These are phyloP conservation scores for Enteromius trimaculatus DNA, from an alignment of 2,797 vertebrate genomes.

Conservation along the genomic window DNA sequence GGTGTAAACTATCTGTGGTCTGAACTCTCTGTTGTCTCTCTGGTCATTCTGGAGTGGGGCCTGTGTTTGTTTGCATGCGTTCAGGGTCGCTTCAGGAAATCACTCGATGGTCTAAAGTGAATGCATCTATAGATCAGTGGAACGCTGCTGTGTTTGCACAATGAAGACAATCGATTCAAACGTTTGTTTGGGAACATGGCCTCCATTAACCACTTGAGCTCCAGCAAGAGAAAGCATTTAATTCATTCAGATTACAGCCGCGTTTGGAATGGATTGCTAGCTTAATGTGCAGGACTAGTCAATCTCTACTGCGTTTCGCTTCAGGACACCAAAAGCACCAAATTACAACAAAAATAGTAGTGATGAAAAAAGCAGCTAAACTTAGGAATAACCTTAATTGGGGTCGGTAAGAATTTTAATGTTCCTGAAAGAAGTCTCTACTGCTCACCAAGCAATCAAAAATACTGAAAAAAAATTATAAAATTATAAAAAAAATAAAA, in stretches of 20 bases:
- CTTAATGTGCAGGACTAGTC: not conserved
- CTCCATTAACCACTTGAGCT: not conserved
- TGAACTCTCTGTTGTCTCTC: not conserved
- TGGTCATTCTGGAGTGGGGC: conserved; percentile 39
- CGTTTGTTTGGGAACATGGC: conserved; percentile 6
- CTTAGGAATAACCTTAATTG: not conserved
- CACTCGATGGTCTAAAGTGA: conserved; percentile 20
- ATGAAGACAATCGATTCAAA: not conserved
- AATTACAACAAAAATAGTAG: not conserved
- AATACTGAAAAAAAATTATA: too few relatives aligned
- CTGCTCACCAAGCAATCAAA: not conserved
- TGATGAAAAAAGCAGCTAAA: not conserved
- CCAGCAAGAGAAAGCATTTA: not conserved
- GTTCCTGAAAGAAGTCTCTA: not conserved
- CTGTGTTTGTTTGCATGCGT: conserved; percentile 40
- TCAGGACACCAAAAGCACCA: not conserved
- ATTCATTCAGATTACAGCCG: not conserved
- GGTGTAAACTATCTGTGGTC: not conserved
- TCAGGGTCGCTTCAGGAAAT: conserved; percentile 1
- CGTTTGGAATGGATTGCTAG: conserved; percentile 3
- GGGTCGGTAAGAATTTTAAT: not conserved
- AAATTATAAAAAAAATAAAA: too few relatives aligned
- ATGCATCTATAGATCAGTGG: conserved; percentile 15
- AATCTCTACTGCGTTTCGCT: not conserved
- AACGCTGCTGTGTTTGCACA: not conserved